Evolutionary conservation across 2,888 invertebrate genomes (phyloP), one percentile per base, ranked within the genome.

Genomic region (Cataglyphis livida): DNA sequence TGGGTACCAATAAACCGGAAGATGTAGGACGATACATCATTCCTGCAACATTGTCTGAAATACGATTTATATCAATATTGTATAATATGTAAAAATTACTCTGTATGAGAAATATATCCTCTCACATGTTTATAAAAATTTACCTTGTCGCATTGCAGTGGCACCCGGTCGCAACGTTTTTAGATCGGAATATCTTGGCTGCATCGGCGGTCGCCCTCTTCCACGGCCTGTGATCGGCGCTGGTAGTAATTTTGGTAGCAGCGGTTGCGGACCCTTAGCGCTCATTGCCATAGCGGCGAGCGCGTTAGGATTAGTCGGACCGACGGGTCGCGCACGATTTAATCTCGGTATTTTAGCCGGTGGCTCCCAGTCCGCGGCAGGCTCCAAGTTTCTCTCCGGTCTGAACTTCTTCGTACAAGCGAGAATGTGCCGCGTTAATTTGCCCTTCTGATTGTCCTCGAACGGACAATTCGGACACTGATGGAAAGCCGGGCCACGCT

Each of bases 401-500:
- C 98, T 97, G 95, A 98, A 99, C 93, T 98, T 98, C 95, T 98
- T 98, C 61, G 97, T 96, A 95, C 99, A 99, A 1, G 98, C 97
- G 84, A 98, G 96, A 88, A 97, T 96, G 95, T 99, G 99, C 57
- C 98, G 96, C 0, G 97, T 98, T 90, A 99, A 95, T 95, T 98
- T 98, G 41, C 98, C 98, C 95, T 98, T 98, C 78, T 98, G 98
- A 92, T 98, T 98, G 91, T 98, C 98, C 94, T 99, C 99, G 93
- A 98, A 99, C 0, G 98, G 98, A 95, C 99, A 99, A 93, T 98
- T 98, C 0, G 98, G 97, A 94, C 99, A 99, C 93, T 98, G 98
- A 94, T 98, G 98, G 94, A 97, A 97, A 0, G 98, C 97, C 38
- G 97, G 97, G 0, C 98, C 98, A 87, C 98, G 96, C 91, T 98